Evolutionary conservation across 2,888 invertebrate genomes (phyloP).

Genomic region (Acrocera orbiculus): DNA sequence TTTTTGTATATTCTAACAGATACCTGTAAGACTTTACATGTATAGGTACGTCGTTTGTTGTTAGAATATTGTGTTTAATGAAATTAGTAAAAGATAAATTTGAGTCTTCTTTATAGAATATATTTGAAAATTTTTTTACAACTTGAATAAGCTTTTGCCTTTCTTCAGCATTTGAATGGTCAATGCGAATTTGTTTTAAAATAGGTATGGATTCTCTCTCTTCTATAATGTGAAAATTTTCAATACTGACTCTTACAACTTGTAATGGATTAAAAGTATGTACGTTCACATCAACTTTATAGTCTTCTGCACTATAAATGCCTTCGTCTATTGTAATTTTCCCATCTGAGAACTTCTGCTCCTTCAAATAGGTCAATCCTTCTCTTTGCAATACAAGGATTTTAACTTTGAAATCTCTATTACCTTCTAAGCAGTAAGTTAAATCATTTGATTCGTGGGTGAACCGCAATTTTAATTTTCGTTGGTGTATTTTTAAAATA

Average conservation of each 20-base stretch:
- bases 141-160: neutral
- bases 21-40: conserved; percentile 1
- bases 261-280: neutral
- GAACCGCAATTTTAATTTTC: neutral
- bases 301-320: conserved; percentile 1
- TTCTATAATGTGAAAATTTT: neutral
- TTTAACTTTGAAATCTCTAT: neutral
- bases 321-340: conserved; percentile 1
- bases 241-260: neutral
- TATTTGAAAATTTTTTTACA: neutral
- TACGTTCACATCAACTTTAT: neutral
- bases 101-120: conserved; percentile 1
- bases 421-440: neutral
- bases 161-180: conserved; percentile 2
- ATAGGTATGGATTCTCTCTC: no score
- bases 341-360: neutral
- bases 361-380: neutral
- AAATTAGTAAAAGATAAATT: conserved; percentile 1
- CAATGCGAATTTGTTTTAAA: no score
- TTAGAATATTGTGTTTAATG: conserved; percentile 4
- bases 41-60: conserved; percentile 1
- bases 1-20: conserved; percentile 19
- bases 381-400: conserved; percentile 2
- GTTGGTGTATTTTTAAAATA: neutral
- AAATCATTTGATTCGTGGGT: neutral